Percentiles rank a stretch among this genome's conserved stretches.
These are phyloP conservation scores for Prosapia bicincta DNA, from an alignment of 2,888 invertebrate genomes.

Conservation along the genomic window DNA sequence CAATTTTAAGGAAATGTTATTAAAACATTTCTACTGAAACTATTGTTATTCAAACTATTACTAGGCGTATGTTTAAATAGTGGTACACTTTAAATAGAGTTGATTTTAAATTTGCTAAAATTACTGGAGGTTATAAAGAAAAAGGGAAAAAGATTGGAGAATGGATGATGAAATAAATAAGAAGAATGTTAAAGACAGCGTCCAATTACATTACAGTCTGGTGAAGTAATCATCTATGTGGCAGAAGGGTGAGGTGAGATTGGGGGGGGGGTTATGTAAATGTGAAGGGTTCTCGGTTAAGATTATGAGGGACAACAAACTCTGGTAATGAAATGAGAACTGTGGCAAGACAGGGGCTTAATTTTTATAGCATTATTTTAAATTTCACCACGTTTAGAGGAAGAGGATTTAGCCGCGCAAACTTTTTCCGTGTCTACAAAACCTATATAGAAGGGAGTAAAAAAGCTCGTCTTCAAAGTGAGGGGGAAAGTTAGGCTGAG, in stretches of 20 bases:
- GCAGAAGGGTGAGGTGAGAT: neutral
- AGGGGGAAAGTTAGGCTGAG: slow-evolving; percentile 22
- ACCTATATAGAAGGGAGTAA: slow-evolving; percentile 24
- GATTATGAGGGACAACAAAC: slow-evolving; percentile 2
- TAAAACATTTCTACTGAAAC: no score
- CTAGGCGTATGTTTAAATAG: no score
- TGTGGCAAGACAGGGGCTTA: slow-evolving; percentile 25
- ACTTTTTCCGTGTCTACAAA: slow-evolving; percentile 29
- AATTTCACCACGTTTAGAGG: slow-evolving; percentile 31
- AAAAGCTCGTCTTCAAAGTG: slow-evolving; percentile 16
- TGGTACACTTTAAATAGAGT: no score
- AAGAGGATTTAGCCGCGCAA: neutral
- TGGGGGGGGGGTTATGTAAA: neutral
- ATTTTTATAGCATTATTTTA: slow-evolving; percentile 37
- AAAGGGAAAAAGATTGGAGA: neutral
- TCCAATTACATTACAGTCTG: neutral
- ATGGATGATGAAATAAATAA: neutral
- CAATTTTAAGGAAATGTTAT: no score
- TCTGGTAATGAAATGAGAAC: neutral
- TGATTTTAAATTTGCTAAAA: neutral
- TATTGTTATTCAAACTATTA: no score
- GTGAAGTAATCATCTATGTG: neutral
- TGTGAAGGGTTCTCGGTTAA: neutral
- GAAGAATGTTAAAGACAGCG: neutral
- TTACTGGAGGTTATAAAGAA: neutral